These are phyloP conservation scores for Zelleria hepariella DNA, from an alignment of 2,888 invertebrate genomes.

Conservation along the genomic window DNA sequence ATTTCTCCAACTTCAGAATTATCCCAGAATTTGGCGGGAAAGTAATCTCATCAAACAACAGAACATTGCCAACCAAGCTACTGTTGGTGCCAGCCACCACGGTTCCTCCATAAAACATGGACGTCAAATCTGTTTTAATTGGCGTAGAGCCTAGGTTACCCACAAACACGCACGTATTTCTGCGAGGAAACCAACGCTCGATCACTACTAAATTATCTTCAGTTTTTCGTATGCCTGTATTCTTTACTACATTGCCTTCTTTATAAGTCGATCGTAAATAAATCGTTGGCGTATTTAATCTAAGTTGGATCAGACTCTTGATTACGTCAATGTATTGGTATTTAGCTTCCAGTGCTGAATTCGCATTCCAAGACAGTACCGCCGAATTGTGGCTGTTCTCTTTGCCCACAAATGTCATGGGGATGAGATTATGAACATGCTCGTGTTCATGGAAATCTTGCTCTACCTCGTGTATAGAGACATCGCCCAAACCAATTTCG, in stretches of 20 bases:
- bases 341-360: conserved; percentile 55
- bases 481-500: conserved; percentile 82
- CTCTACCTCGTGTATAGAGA: conserved; percentile 60
- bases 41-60: conserved; percentile 57
- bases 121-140: conserved; percentile 79
- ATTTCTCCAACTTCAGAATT: conserved; percentile 58
- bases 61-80: conserved; percentile 42
- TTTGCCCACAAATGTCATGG: conserved; percentile 76
- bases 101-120: conserved; percentile 81
- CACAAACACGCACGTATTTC: conserved; percentile 82
- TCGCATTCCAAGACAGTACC: conserved; percentile 77
- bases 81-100: conserved; percentile 54
- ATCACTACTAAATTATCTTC: conserved; percentile 77
- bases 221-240: conserved; percentile 77
- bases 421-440: conserved; percentile 77
- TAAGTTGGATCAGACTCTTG: conserved; percentile 71
- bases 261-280: conserved; percentile 80
- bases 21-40: conserved; percentile 58
- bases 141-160: conserved; percentile 77
- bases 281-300: conserved; percentile 77
- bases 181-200: conserved; percentile 84
- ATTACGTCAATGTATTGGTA: conserved; percentile 71
- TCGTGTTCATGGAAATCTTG: conserved; percentile 72
- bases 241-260: conserved; percentile 74
- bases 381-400: conserved; percentile 41